Evolutionary conservation across 1,140 invertebrate species (phyloP).

Genomic region (Magallana angulata): DNA sequence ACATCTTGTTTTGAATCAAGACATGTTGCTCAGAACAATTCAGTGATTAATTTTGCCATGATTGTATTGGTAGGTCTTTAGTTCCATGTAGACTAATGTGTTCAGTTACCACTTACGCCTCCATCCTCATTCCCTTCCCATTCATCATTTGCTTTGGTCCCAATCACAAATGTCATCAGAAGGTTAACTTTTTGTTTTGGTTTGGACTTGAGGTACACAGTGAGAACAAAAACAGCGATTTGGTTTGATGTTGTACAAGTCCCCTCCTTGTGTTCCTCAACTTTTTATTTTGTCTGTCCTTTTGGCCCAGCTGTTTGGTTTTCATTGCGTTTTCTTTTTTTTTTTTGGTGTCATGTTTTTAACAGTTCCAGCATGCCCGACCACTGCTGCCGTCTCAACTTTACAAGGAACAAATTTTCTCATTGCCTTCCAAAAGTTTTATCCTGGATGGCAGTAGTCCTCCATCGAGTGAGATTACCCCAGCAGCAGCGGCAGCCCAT

Average conservation of each 20-base stretch:
- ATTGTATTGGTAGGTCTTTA: background rate
- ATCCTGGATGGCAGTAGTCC: no score
- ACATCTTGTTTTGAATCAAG: background rate
- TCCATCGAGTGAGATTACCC: no score
- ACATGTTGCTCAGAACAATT: background rate
- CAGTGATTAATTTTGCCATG: background rate
- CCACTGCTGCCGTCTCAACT: background rate
- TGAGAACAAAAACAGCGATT: background rate
- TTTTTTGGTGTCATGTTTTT: background rate
- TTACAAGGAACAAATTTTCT: background rate
- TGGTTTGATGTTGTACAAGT: slow-evolving; percentile 10
- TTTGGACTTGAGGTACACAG: background rate
- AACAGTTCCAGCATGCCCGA: background rate
- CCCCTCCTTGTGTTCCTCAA: background rate
- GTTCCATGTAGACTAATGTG: background rate
- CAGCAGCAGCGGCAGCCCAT: background rate
- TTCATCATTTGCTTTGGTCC: slow-evolving; percentile 10
- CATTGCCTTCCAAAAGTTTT: no score
- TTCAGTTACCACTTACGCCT: background rate
- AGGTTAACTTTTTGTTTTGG: background rate
- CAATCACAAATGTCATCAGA: background rate
- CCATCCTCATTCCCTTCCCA: background rate
- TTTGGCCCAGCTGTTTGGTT: background rate
- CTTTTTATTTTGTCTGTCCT: background rate
- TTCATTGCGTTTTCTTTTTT: background rate